Conservation (phyloP, 2,113 vertebrate species). For the Lates calcarifer region DNA sequence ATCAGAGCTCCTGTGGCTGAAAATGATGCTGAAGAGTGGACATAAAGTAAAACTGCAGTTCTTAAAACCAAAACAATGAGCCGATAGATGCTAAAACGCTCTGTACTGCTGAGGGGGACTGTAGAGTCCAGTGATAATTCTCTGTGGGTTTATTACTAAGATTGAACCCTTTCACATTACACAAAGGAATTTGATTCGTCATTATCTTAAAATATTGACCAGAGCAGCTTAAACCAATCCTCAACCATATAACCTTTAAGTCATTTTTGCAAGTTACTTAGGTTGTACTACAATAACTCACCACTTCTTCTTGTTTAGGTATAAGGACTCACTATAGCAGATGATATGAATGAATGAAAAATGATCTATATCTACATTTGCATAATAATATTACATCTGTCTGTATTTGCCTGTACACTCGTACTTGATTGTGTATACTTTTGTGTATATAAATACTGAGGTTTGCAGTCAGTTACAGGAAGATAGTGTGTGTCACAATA, state of each 20-base stretch:
- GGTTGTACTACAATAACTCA: not conserved
- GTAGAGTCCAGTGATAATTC: not conserved
- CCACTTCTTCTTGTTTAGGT: not conserved
- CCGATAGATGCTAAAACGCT: not conserved
- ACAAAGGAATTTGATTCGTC: not conserved
- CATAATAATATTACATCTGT: not conserved
- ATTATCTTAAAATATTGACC: slow-evolving; percentile 2
- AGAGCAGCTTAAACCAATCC: not conserved
- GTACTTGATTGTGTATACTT: not conserved
- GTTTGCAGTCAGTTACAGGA: not conserved
- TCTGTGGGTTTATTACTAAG: not conserved
- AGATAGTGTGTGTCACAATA: slow-evolving; percentile 9
- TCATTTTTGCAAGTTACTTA: not conserved
- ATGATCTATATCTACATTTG: too few species aligned
- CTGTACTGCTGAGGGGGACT: not conserved
- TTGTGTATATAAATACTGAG: not conserved
- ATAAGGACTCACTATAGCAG: not conserved
- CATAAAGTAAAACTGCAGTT: not conserved
- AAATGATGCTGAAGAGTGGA: not conserved
- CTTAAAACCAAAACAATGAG: not conserved
- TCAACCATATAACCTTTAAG: not conserved
- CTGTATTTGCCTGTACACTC: not conserved
- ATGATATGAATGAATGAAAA: too few species aligned
- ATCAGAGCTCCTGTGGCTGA: too few species aligned
- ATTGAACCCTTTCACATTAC: not conserved